Conservation (phyloP, 2,797 vertebrate species). For the Mormyrus hasselquistii region DNA sequence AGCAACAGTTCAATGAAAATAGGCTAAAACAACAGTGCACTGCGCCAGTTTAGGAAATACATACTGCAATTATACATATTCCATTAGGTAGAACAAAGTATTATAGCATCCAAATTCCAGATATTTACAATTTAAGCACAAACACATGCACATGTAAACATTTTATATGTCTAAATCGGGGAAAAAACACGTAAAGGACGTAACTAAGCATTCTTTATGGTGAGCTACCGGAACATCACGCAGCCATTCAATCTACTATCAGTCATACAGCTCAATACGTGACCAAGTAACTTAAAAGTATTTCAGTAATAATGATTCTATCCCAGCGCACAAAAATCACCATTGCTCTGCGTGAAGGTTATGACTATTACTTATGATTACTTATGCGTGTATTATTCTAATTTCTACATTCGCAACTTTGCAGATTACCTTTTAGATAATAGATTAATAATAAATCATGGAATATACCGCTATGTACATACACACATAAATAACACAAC, state of each 20-base stretch:
- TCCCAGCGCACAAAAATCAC: background rate
- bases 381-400: background rate
- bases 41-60: background rate
- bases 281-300: background rate
- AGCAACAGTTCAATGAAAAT: slow-evolving; percentile 1
- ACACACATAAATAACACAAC: background rate
- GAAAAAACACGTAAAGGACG: background rate
- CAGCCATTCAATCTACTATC: background rate
- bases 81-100: background rate
- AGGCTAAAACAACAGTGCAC: background rate
- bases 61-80: background rate
- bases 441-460: background rate
- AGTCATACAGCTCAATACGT: background rate
- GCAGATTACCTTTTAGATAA: background rate
- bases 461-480: background rate
- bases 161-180: background rate
- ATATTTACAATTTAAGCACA: background rate
- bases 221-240: background rate
- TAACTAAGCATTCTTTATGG: background rate
- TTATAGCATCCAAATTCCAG: background rate
- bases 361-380: background rate
- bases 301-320: background rate
- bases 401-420: background rate
- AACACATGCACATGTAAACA: background rate
- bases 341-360: background rate